Evolutionary conservation across 2,113 vertebrate genomes (phyloP), one percentile per base, ranked within the genome.

Genomic region (Sphyrna mokarran): DNA sequence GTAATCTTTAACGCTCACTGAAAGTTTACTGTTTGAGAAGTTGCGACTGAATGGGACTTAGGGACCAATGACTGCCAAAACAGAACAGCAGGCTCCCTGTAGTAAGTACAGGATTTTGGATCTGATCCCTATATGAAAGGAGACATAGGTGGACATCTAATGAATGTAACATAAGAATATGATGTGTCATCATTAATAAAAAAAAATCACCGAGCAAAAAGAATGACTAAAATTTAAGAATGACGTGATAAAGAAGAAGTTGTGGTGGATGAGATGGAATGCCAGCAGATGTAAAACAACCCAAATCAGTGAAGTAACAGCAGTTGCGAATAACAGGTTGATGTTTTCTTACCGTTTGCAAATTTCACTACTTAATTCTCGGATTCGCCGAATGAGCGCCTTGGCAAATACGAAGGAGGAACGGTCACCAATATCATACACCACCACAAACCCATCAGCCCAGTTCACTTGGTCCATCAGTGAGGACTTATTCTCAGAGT

Each of bases 361-460:
- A 43, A 97, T 96, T 96, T 97, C 97, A 3, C 40, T 23, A 29
- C 97, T 97, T 48, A 97, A 96, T 95, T 98, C 98, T 89, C 97
- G 97, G 95, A 99, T 98, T 96, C 98, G 97, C 96, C 97, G 98
- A 18, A 99, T 96, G 33, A 98, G 96, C 0, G 98, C 97, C 96
- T 98, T 98, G 10, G 98, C 98, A 43, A 98, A 98, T 2, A 98
- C 97, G 96, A 99, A 98, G 0, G 98, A 98, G 5, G 98, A 97
- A 48, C 97, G 97, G 97, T 98, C 97, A 9, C 98, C 98, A 97
- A 99, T 99, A 97, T 98, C 98, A 0, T 98, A 99, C 66, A 99
- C 98, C 37, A 99, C 96, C 87, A 99, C 96, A 96, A 99, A 98
- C 2, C 98, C 98, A 20, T 99, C 98, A 4, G 98, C 98, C 98